Evolutionary conservation across 2,888 invertebrate species (phyloP).

Genomic region (Leucania comma): DNA sequence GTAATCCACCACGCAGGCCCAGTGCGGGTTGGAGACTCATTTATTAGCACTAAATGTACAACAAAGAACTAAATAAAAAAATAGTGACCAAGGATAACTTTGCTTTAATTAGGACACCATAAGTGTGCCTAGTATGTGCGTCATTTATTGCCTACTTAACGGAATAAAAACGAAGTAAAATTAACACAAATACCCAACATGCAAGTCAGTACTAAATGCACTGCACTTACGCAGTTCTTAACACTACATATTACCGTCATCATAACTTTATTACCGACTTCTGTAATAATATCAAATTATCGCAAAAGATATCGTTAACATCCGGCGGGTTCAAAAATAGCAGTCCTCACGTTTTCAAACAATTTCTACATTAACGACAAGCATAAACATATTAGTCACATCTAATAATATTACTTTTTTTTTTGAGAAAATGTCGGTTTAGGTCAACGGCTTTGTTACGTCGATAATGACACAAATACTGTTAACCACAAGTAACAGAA

Average conservation of each 20-base stretch:
- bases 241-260: not conserved
- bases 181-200: constrained; percentile 5
- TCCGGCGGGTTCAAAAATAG: constrained; percentile 2
- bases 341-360: constrained; percentile 14
- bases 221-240: not conserved
- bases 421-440: not conserved
- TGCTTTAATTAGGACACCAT: constrained; percentile 1
- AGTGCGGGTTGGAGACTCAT: no score
- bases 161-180: constrained; percentile 2
- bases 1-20: no score
- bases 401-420: not conserved
- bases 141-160: constrained; percentile 6
- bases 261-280: constrained; percentile 20
- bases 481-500: constrained; percentile 23
- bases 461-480: constrained; percentile 6
- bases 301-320: constrained; percentile 12
- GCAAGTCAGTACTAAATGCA: constrained; percentile 22
- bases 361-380: not conserved
- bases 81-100: not conserved
- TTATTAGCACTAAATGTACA: not conserved
- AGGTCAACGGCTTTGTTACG: constrained; percentile 11
- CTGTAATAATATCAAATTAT: constrained; percentile 37
- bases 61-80: not conserved
- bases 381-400: no score
- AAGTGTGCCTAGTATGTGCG: no score